Evolutionary conservation across 92 coral and sea anemone species (phyloP), one percentile per base, ranked within the genome.

Genomic region (Nematostella vectensis): DNA sequence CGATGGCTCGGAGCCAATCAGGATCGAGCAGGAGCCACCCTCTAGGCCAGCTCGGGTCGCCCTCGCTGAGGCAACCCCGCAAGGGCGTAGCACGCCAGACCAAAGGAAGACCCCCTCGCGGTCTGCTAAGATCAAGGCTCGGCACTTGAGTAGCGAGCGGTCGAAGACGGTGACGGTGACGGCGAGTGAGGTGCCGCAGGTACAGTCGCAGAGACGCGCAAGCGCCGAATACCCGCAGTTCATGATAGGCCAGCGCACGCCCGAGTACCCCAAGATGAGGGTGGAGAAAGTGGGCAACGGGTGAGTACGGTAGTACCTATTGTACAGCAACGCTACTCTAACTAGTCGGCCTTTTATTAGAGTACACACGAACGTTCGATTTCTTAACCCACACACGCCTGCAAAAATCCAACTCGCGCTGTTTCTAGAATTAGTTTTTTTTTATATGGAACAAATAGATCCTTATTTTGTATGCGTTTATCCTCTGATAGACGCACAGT

Each of bases 161-260:
- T 55, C 80, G 3, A 66, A 79, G 44, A 66, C 80, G 25, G 87
- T 68, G 24, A 69, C 70, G 4, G 77, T 79, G 2, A 61, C 65
- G 0, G 76, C 81, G 29, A 58, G 76, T 11, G 87, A 79, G 22
- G 80, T 79, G 18, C 62, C 70, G 1, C 76, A 76, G 11, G 54
- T 54, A 45, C 60, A 55, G n/a, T 47, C 80, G 29, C 63, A 29
- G 24, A 55, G 76, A 42, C 44, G 72, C 25, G 60, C 50, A 25
- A 79, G 87, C 53, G 47, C 25, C 3, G 87, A 73, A 24, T 24
- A 55, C 3, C 50, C 71, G 44, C 53, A 61, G 29, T 37, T 64
- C 45, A 57, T 37, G 16, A 62, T 57, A 36, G 75, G 65, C 16
- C 29, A 64, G 25, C 31, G 62, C 0, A 66, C 53, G 31, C 53